phyloP scores from a whole-genome alignment of 2,113 vertebrate species.

The Neolamprologus devosi region DNA sequence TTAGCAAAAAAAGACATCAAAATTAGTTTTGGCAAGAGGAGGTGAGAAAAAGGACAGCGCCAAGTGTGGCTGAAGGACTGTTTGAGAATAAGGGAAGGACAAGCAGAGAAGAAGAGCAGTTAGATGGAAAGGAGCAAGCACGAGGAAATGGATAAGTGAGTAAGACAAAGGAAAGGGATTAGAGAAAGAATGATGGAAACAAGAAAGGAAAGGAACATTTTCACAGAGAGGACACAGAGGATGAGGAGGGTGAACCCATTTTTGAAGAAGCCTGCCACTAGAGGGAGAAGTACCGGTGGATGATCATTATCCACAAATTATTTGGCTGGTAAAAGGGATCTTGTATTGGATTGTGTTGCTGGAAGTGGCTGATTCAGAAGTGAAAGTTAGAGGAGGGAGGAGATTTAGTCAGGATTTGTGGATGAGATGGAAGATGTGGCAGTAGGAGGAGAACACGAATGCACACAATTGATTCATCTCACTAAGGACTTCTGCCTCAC shows the following conservation, averaged over 20 bases:
- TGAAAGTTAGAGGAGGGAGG: background rate
- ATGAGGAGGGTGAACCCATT: background rate
- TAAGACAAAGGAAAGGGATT: background rate
- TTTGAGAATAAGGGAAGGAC: conserved; percentile 9
- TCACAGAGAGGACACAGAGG: background rate
- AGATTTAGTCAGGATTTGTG: background rate
- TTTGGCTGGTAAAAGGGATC: background rate
- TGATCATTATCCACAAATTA: background rate
- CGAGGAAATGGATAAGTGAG: background rate
- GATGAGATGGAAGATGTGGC: background rate
- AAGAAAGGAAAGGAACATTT: background rate
- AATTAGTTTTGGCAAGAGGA: conserved; percentile 9
- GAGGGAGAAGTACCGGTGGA: background rate
- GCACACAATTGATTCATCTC: conserved; percentile 25
- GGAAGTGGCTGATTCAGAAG: background rate
- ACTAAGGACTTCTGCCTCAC: conserved; percentile 2
- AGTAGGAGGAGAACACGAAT: background rate
- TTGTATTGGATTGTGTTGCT: background rate
- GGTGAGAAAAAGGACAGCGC: background rate
- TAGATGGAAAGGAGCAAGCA: background rate
- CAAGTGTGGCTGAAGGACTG: conserved; percentile 14
- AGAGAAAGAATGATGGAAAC: background rate
- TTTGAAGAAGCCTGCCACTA: background rate
- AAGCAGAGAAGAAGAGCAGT: background rate
- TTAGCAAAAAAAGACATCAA: background rate